Percentiles rank a stretch among this genome's conserved stretches.
Evolutionary conservation across 92 coral and sea anemone genomes (phyloP).

Genomic region (Heteractis magnifica): DNA sequence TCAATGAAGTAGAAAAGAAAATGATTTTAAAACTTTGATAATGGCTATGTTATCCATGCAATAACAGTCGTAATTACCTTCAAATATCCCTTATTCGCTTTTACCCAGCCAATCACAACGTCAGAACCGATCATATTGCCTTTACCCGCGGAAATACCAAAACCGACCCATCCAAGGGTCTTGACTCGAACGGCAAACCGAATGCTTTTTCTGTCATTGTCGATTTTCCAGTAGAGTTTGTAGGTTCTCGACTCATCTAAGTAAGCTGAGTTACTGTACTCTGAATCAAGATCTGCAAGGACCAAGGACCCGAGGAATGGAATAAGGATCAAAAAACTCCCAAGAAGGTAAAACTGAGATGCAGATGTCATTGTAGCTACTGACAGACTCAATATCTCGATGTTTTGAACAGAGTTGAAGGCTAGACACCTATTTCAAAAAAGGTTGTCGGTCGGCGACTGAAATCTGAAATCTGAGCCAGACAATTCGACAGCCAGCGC

Average conservation of each 20-base stretch:
- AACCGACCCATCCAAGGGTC: conserved; percentile 52
- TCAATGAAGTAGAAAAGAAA: too few relatives aligned
- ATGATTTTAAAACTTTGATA: too few relatives aligned
- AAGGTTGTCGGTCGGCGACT: too few relatives aligned
- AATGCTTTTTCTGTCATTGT: conserved; percentile 24
- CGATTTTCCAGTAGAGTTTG: conserved; percentile 43
- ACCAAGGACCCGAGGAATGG: neutral
- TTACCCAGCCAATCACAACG: conserved; percentile 52
- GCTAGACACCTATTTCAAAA: too few relatives aligned
- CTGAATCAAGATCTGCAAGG: conserved; percentile 13
- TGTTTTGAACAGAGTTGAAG: too few relatives aligned
- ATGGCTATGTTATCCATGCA: too few relatives aligned
- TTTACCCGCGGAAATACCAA: conserved; percentile 32
- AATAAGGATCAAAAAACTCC: neutral
- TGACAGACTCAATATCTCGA: too few relatives aligned
- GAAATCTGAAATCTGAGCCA: too few relatives aligned
- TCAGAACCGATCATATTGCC: conserved; percentile 49
- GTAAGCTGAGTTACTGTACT: conserved; percentile 38
- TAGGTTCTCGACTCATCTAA: conserved; percentile 37
- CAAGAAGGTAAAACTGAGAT: neutral
- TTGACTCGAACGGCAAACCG: conserved; percentile 44
- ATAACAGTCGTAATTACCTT: conserved; percentile 14
- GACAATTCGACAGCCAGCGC: too few relatives aligned
- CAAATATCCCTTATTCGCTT: conserved; percentile 39
- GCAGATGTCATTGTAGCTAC: too few relatives aligned